These are phyloP conservation scores for Chaetops frenatus DNA, from an alignment of 2,113 vertebrate species.

Conservation along the genomic window DNA sequence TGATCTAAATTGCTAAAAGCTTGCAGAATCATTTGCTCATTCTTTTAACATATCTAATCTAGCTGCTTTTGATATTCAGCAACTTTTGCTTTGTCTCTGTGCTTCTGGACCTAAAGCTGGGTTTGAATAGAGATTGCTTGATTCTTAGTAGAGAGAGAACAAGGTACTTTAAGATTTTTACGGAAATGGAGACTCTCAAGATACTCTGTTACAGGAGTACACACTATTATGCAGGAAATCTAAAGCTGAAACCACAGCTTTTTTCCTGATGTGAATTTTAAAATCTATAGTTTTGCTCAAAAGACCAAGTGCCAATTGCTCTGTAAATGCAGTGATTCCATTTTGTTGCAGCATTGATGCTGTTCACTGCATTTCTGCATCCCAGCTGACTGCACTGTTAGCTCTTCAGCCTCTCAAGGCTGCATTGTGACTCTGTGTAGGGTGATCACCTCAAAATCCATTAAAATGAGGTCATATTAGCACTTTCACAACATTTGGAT, in stretches of 20 bases:
- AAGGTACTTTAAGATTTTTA: background rate
- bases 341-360: background rate
- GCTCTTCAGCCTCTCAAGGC: background rate
- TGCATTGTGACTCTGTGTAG: background rate
- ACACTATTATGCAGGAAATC: background rate
- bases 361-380: background rate
- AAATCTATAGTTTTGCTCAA: background rate
- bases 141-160: background rate
- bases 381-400: fast-evolving
- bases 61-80: background rate
- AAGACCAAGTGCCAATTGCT: background rate
- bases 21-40: background rate
- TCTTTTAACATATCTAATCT: background rate
- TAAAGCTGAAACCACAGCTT: background rate
- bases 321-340: background rate
- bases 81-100: background rate
- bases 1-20: background rate
- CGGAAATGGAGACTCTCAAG: background rate
- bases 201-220: background rate
- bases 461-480: background rate
- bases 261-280: background rate
- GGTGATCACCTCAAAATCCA: background rate
- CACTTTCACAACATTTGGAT: background rate
- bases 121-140: background rate
- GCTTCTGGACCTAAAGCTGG: background rate